Base-by-base conservation (phyloP, 2,113 vertebrate species). In the Laticauda colubrina region DNA sequence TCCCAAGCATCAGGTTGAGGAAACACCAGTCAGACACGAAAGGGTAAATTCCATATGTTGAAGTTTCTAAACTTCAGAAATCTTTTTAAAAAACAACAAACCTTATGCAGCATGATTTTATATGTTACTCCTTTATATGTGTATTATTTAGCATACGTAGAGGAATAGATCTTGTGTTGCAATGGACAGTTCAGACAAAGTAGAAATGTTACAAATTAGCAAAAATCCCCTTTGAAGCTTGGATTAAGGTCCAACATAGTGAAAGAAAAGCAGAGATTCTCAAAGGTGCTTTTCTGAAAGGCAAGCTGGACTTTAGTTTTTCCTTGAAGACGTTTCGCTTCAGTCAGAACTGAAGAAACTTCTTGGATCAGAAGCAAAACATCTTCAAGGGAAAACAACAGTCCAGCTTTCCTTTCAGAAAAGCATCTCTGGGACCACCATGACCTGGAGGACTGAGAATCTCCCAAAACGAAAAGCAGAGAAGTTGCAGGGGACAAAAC, bases 1-100 rank as follows among this genome's bases (percentile, higher is more conserved):
- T 92, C 98, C 98, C 93, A 98, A 98, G 97, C 98, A 97, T 95
- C 98, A 99, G 96, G 98, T 98, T 96, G 98, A 98, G 94, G 98
- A 98, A 95, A 89, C 96, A 89, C 91, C 97, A 95, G 95, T 97
- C 91, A 97, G 97, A 96, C 98, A 98, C 21, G 98, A 98, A 97
- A 97, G 98, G 94, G 98, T 98, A 93, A 96, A 97, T 95, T 94
- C 14, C 24, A 56, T 53, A 90, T 89, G 12, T 23, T 91, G 7
- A 87, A 89, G 90, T 94, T 51, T 89, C 59, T 6, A 53, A 91
- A 92, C n/a, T 18, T 20, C 81, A 93, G 43, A 54, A 0, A 89
- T 92, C 93, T 55, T 24, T 48, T 48, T 48, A 57, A 59, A 59
- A 9, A n/a, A 85, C 57, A 87, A 8, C 48, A 18, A 34, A 18